These are phyloP conservation scores for Virgularia gustaviana DNA, from an alignment of 92 coral and sea anemone species.

Conservation along the genomic window DNA sequence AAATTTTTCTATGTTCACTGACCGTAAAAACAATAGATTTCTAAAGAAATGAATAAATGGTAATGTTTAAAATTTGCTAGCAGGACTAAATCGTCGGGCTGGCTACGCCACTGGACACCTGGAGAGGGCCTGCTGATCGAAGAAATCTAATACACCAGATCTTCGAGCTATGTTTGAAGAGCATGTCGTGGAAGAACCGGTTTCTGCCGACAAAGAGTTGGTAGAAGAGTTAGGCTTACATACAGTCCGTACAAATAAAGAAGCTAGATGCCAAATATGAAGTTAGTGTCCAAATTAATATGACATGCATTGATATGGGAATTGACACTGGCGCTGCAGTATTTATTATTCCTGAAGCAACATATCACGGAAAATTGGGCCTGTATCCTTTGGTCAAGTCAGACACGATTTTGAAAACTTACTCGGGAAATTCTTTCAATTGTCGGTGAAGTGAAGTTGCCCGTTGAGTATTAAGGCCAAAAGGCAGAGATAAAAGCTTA, in stretches of 20 bases:
- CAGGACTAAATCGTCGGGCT: too few relatives aligned
- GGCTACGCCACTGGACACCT: too few relatives aligned
- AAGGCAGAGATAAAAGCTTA: background rate
- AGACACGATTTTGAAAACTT: slow-evolving; percentile 13
- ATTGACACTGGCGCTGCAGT: slow-evolving; percentile 46
- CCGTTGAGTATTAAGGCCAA: slow-evolving; percentile 38
- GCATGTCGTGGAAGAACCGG: background rate
- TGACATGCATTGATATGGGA: too few relatives aligned
- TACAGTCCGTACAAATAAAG: slow-evolving; percentile 1
- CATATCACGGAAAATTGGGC: slow-evolving; percentile 7
- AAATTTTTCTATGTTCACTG: too few relatives aligned
- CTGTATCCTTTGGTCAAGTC: slow-evolving; percentile 20
- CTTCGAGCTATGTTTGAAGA: too few relatives aligned
- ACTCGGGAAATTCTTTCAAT: slow-evolving; percentile 8
- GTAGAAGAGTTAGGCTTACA: slow-evolving; percentile 25
- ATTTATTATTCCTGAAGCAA: slow-evolving; percentile 30
- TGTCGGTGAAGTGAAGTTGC: slow-evolving; percentile 24
- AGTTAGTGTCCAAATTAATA: too few relatives aligned
- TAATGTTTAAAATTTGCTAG: too few relatives aligned
- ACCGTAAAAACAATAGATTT: too few relatives aligned
- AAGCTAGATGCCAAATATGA: background rate
- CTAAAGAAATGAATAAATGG: too few relatives aligned
- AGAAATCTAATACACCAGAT: too few relatives aligned
- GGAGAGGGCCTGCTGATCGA: too few relatives aligned
- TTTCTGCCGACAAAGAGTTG: background rate